Conservation (phyloP, 2,888 invertebrate genomes). For the Toxonevra muliebris region DNA sequence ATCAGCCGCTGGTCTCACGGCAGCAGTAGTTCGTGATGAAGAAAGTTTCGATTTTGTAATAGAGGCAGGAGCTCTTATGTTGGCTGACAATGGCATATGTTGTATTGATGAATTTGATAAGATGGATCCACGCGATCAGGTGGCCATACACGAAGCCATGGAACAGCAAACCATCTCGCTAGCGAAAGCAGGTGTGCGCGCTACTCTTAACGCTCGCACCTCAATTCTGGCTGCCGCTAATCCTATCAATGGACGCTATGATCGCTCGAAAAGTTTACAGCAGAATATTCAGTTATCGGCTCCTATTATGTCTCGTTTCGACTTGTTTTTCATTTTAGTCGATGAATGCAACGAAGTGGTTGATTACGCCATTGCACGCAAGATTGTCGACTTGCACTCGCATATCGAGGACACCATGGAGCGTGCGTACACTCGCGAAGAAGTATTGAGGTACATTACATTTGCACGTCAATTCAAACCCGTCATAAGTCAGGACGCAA, state of each 20-base stretch:
- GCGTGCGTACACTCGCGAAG: constrained; percentile 85
- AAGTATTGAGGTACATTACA: constrained; percentile 93
- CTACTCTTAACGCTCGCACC: constrained; percentile 96
- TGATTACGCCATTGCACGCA: constrained; percentile 96
- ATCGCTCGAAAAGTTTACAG: constrained; percentile 90
- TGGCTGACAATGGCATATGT: constrained; percentile 98
- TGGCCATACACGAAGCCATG: constrained; percentile 99
- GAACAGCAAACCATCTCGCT: constrained; percentile 99
- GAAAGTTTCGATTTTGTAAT: constrained; percentile 99
- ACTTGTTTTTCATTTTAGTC: constrained; percentile 96
- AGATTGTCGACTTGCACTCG: constrained; percentile 94
- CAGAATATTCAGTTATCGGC: constrained; percentile 94
- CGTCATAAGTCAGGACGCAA: constrained; percentile 81
- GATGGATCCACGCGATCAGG: constrained; percentile 97
- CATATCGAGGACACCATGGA: constrained; percentile 83
- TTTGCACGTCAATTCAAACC: constrained; percentile 97
- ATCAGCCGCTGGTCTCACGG: constrained; percentile 96
- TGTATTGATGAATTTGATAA: constrained; percentile 99
- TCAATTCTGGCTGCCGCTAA: constrained; percentile 99
- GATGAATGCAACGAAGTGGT: constrained; percentile 96
- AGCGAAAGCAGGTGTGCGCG: constrained; percentile 97
- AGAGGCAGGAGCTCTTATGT: constrained; percentile 99
- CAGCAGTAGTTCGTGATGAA: constrained; percentile 96
- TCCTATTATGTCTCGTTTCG: constrained; percentile 99
- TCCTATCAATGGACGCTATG: constrained; percentile 96